Conservation (phyloP, 2,113 vertebrate genomes). For the Hepsetus odoe region DNA sequence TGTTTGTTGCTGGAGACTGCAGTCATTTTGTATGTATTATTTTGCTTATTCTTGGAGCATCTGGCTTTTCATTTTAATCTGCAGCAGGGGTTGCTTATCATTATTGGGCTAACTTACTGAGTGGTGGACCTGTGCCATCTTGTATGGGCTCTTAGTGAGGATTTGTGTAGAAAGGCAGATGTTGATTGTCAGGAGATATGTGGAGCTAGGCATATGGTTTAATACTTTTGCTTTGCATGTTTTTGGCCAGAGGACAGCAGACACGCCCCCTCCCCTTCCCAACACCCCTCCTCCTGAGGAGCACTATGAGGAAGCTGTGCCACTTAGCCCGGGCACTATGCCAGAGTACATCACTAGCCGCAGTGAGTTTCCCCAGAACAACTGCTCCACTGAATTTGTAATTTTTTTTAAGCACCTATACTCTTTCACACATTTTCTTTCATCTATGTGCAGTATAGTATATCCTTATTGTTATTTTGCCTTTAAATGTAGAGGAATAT, state of each 20-base stretch:
- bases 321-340: conserved; percentile 86
- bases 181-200: conserved; percentile 9
- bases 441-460: too few species aligned
- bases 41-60: conserved; percentile 1
- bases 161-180: conserved; percentile 29
- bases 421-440: too few species aligned
- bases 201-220: neutral
- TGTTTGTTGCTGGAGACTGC: conserved; percentile 15
- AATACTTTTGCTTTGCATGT: conserved; percentile 12
- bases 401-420: neutral
- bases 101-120: conserved; percentile 15
- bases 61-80: conserved; percentile 29
- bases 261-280: conserved; percentile 88
- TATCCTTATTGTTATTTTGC: neutral
- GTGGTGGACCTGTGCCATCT: conserved; percentile 2
- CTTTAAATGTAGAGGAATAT: neutral
- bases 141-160: conserved; percentile 3
- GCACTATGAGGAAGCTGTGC: conserved; percentile 96
- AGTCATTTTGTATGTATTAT: conserved; percentile 14
- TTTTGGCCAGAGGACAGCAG: conserved; percentile 72
- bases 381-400: neutral
- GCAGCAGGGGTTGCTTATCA: conserved; percentile 25
- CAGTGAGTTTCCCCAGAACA: conserved; percentile 74
- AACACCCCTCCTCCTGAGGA: conserved; percentile 91
- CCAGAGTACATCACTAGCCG: conserved; percentile 92